A percentile compares a stretch with the other conserved stretches of the same genome.
Evolutionary conservation across 2,888 invertebrate species (phyloP).

Genomic region (Drosophila formosana): DNA sequence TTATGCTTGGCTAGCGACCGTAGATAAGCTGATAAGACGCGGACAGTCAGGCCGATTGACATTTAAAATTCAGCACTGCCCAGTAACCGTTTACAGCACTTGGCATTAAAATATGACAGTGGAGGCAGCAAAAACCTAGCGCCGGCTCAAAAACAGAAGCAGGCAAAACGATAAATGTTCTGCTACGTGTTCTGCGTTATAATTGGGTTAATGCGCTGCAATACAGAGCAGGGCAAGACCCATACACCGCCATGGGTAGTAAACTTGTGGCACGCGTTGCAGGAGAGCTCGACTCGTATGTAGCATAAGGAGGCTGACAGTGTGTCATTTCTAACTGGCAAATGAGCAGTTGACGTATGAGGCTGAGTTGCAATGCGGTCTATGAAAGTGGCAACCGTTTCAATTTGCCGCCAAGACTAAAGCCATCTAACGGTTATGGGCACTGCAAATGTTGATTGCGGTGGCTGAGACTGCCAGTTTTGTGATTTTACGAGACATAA

Average conservation of each 20-base stretch:
- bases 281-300: conserved; percentile 23
- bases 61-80: conserved; percentile 70
- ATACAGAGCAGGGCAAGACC: conserved; percentile 19
- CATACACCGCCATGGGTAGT: conserved; percentile 25
- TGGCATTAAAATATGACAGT: conserved; percentile 72
- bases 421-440: conserved; percentile 45
- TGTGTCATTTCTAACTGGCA: conserved; percentile 46
- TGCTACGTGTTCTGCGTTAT: conserved; percentile 59
- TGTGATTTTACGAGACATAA: background rate
- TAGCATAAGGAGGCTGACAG: conserved; percentile 18
- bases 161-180: conserved; percentile 19
- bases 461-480: background rate
- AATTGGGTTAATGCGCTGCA: conserved; percentile 45
- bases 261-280: conserved; percentile 61
- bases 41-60: conserved; percentile 62
- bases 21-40: conserved; percentile 62
- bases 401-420: conserved; percentile 47
- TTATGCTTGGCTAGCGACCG: conserved; percentile 60
- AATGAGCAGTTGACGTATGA: conserved; percentile 27
- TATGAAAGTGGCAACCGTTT: conserved; percentile 45
- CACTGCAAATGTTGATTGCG: conserved; percentile 9
- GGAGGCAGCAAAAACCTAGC: conserved; percentile 58
- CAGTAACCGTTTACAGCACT: conserved; percentile 50
- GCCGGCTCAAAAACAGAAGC: conserved; percentile 49
- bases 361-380: conserved; percentile 18